Evolutionary conservation across 2,888 invertebrate species (phyloP), one percentile per base, ranked within the genome.

Genomic region (Aquatica leii): DNA sequence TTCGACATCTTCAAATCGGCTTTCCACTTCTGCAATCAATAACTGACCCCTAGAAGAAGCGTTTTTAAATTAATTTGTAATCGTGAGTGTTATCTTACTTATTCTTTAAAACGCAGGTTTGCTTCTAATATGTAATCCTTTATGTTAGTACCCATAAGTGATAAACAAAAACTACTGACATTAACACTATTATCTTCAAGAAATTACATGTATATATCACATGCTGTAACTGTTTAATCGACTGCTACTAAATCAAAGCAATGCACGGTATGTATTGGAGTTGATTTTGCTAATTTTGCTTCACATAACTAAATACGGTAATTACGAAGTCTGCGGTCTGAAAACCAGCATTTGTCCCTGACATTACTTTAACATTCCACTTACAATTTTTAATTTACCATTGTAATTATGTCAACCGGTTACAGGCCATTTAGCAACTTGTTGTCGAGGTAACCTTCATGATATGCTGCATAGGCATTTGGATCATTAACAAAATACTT

Each of bases 301-400:
- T 97, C 95, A 99, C 98, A 78, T 98, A 99, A 1, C 99, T 99
- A 85, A 99, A 92, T 82, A 99, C 99, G 0, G 94, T 98, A 63
- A 99, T 85, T 1, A 89, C 79, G 62, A 86, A 79, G 0, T 86
- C 83, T 86, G 86, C 0, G 92, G 88, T 85, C 77, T 78, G n/a
- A n/a, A n/a, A n/a, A n/a, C n/a, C n/a, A n/a, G n/a, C n/a, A n/a
- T n/a, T n/a, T n/a, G n/a, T n/a, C n/a, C n/a, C n/a, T n/a, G n/a
- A n/a, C n/a, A n/a, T n/a, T n/a, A n/a, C n/a, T n/a, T n/a, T n/a
- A n/a, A n/a, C n/a, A n/a, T n/a, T n/a, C n/a, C n/a, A n/a, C n/a
- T n/a, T n/a, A n/a, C n/a, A n/a, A n/a, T n/a, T n/a, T n/a, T n/a
- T n/a, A n/a, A n/a, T n/a, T n/a, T n/a, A n/a, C n/a, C n/a, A n/a